Conservation (phyloP, 2,888 invertebrate species). For the Drosophila algonquin region DNA sequence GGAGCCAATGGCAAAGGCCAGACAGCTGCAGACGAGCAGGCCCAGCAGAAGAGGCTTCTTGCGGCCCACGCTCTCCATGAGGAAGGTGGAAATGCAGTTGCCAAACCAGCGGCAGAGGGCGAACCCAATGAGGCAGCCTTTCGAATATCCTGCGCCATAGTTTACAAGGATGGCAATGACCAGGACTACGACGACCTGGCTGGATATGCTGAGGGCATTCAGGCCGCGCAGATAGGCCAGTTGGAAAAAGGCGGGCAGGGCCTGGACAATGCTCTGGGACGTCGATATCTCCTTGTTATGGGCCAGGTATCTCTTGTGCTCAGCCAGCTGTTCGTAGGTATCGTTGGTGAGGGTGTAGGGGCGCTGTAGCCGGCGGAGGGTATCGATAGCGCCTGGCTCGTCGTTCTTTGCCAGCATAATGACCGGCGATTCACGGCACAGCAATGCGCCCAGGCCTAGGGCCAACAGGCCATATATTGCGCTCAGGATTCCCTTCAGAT, state of each 20-base stretch:
- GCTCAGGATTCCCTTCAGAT: conserved; percentile 67
- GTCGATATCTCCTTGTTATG: conserved; percentile 60
- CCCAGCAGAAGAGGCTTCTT: conserved; percentile 62
- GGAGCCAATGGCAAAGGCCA: conserved; percentile 58
- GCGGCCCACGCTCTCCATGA: conserved; percentile 68
- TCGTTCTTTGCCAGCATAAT: conserved; percentile 64
- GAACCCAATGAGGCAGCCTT: conserved; percentile 45
- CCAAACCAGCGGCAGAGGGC: conserved; percentile 60
- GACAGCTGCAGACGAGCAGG: conserved; percentile 48
- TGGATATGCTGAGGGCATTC: conserved; percentile 64
- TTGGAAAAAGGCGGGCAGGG: conserved; percentile 62
- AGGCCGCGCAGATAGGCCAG: conserved; percentile 65
- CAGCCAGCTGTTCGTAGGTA: conserved; percentile 69
- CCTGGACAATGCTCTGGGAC: conserved; percentile 45
- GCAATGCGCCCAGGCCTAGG: conserved; percentile 42
- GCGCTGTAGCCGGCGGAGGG: conserved; percentile 70
- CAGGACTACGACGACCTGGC: conserved; percentile 17
- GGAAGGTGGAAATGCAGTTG: conserved; percentile 29
- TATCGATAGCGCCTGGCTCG: conserved; percentile 71
- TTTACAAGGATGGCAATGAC: rapidly evolving
- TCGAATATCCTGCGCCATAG: neutral
- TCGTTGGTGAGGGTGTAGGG: conserved; percentile 61
- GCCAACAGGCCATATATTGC: conserved; percentile 62
- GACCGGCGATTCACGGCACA: conserved; percentile 77
- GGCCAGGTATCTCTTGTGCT: conserved; percentile 75